Percentiles rank a stretch among this genome's conserved stretches.
phyloP scores from a whole-genome alignment of 2,888 invertebrate species.

The Lycocerus yunnanus region DNA sequence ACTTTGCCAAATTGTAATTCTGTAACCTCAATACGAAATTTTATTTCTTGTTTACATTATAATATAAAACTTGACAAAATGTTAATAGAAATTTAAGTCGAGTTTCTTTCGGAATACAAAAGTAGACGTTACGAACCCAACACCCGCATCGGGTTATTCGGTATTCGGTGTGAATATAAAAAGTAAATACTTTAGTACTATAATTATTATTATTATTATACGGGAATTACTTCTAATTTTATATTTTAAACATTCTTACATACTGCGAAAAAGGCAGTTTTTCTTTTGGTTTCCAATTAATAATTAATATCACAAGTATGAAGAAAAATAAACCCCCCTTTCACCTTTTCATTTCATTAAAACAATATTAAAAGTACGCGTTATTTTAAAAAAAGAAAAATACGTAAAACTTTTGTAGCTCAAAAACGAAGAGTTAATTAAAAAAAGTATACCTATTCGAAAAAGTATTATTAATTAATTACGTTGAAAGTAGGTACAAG shows the following conservation, averaged over 20 bases:
- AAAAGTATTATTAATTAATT: no score
- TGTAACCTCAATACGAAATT: constrained; percentile 12
- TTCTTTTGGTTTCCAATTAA: not conserved
- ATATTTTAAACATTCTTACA: not conserved
- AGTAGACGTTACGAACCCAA: not conserved
- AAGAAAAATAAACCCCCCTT: not conserved
- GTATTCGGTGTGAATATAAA: not conserved
- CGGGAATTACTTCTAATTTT: not conserved
- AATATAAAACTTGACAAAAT: not conserved
- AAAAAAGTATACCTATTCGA: no score
- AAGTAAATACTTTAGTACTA: not conserved
- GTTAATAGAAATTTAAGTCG: not conserved
- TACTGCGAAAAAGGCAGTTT: not conserved
- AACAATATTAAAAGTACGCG: not conserved
- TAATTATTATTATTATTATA: not conserved
- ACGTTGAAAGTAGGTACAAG: no score
- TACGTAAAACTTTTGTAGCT: not conserved
- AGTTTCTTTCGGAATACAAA: not conserved
- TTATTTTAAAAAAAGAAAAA: not conserved
- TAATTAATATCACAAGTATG: not conserved
- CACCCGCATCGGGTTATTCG: not conserved
- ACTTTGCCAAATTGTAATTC: constrained; percentile 5
- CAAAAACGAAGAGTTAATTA: not conserved
- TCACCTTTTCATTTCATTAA: not conserved
- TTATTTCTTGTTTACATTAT: constrained; percentile 9